Evolutionary conservation across 2,888 invertebrate genomes (phyloP), one percentile per base, ranked within the genome.

Genomic region (Rotaria sp.): DNA sequence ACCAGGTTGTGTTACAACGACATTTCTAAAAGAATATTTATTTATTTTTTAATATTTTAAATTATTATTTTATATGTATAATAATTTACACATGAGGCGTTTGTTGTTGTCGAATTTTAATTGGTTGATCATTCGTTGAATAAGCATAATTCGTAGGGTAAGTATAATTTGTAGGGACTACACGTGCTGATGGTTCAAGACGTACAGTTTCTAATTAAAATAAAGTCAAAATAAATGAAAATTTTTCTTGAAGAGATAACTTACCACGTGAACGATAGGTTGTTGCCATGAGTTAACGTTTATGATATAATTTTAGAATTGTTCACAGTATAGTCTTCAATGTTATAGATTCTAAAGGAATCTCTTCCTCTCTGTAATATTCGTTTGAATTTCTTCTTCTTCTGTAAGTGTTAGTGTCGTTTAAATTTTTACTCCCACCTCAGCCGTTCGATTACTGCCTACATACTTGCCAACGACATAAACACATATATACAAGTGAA

Each of bases 251-350:
- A 52, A 18, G 21, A 21, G 5, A 0, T 15, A 35, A 30, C 59
- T 30, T 67, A 67, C 59, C 59, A 67, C 59, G 59, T 67, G n/a
- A n/a, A 67, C 59, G 59, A 67, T 67, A 67, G 13, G 59, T 18
- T 67, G 59, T 35, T 30, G n/a, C 15, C 59, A 67, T 67, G 35
- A 21, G 21, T 52, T 52, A 48, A 52, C 21, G 7, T 24, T 2
- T n/a, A 67, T 67, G 1, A 24, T 35, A 67, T 5, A 35, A 67
- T 35, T 35, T 10, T 18, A 11, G 35, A 35, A 67, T 35, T 67
- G 15, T 24, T 55, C 24, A 24, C 21, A 55, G 24, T 3, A 24
- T 41, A 41, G 8, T 18, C 18, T 18, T 52, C 1, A 52, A 21
- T 52, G 52, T 24, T 52, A 24, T 52, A 24, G 1, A 35, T n/a